Evolutionary conservation across 2,113 vertebrate species (phyloP).

Genomic region (Gymnocephalus cernua): DNA sequence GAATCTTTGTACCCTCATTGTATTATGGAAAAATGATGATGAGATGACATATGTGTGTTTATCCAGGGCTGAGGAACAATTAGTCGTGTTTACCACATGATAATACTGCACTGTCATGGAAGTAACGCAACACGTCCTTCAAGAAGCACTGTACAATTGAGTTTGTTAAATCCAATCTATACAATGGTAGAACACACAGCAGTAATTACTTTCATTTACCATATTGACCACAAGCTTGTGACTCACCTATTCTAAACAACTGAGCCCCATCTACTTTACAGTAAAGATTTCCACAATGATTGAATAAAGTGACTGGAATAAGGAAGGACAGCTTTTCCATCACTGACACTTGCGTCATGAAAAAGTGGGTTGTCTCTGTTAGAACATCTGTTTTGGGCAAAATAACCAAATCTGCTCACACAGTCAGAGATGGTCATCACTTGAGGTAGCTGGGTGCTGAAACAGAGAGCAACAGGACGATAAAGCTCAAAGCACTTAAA

Average conservation of each 20-base stretch:
- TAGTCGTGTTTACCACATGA: conserved; percentile 30
- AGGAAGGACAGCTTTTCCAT: conserved; percentile 28
- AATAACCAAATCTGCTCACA: conserved; percentile 38
- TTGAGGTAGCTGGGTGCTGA: conserved; percentile 64
- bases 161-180: conserved; percentile 9
- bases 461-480: not conserved
- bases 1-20: conserved; percentile 15
- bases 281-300: conserved; percentile 41
- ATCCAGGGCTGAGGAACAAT: conserved; percentile 36
- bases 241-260: conserved; percentile 44
- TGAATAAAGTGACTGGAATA: conserved; percentile 16
- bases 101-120: conserved; percentile 52
- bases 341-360: conserved; percentile 29
- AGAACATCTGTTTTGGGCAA: conserved; percentile 30
- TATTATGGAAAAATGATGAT: conserved; percentile 10
- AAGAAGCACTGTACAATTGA: conserved; percentile 40
- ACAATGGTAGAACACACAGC: conserved; percentile 36
- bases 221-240: conserved; percentile 34
- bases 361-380: conserved; percentile 35
- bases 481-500: conserved; percentile 33
- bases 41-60: conserved; percentile 45
- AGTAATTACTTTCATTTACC: conserved; percentile 45
- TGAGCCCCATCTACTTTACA: conserved; percentile 27
- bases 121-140: conserved; percentile 41
- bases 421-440: conserved; percentile 27